Percentiles rank a stretch among this genome's conserved stretches.
Evolutionary conservation across 1,140 invertebrate species (phyloP).

Genomic region (Elymnias hypermnestra): DNA sequence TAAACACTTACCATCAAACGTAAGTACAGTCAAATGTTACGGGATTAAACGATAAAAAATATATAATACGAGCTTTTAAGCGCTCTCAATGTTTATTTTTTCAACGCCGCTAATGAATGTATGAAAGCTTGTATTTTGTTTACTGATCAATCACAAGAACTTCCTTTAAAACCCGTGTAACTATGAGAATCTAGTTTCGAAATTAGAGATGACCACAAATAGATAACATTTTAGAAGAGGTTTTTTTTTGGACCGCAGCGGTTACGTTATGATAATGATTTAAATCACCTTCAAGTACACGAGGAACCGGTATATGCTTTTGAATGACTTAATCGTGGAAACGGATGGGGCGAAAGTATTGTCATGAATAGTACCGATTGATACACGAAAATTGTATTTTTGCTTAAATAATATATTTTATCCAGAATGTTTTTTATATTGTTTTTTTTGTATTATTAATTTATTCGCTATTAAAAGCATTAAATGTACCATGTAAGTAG

Average conservation of each 20-base stretch:
- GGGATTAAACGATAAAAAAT: too few relatives aligned
- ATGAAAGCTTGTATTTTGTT: conserved; percentile 7
- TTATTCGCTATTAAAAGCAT: too few relatives aligned
- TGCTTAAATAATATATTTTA: neutral
- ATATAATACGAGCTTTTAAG: neutral
- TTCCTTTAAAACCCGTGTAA: conserved; percentile 12
- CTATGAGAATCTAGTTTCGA: conserved; percentile 17
- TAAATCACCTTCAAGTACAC: conserved; percentile 14
- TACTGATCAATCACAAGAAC: conserved; percentile 12
- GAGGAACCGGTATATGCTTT: conserved; percentile 10
- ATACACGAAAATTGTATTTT: neutral
- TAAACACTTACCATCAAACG: too few relatives aligned
- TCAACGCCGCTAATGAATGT: neutral
- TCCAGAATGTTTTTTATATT: neutral
- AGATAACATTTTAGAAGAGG: conserved; percentile 18
- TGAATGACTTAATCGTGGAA: neutral
- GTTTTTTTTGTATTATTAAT: too few relatives aligned
- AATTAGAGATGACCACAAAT: conserved; percentile 24
- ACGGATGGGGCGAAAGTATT: conserved; percentile 1
- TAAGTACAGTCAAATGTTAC: too few relatives aligned
- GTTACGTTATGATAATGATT: conserved; percentile 20
- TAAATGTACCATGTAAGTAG: too few relatives aligned
- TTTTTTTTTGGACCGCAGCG: conserved; percentile 17
- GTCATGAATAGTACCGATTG: neutral
- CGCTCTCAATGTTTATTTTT: neutral